Evolutionary conservation across 2,888 invertebrate species (phyloP).

Genomic region (Chirona hameri): DNA sequence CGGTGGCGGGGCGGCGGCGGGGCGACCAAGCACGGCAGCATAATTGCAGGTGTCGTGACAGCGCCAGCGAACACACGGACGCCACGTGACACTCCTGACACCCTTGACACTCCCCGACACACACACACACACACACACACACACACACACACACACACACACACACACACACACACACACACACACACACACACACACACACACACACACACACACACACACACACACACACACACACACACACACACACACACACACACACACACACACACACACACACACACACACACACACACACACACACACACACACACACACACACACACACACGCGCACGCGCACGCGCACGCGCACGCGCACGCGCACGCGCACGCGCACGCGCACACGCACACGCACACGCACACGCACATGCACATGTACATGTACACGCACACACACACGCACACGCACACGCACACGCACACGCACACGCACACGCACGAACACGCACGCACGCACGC

Average conservation of each 20-base stretch:
- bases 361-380: not conserved
- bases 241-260: not conserved
- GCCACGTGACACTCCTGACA: not conserved
- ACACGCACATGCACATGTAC: too few species aligned
- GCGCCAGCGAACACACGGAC: not conserved
- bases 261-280: not conserved
- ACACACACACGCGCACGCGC: too few species aligned
- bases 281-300: not conserved
- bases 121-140: not conserved
- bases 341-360: not conserved
- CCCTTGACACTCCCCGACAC: not conserved
- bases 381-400: not conserved
- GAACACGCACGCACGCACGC: not conserved
- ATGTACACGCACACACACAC: not conserved
- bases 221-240: not conserved
- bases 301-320: not conserved
- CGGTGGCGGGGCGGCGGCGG: not conserved
- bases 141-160: not conserved
- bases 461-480: not conserved
- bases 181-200: not conserved
- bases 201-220: not conserved
- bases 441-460: not conserved
- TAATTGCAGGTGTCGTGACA: constrained; percentile 5
- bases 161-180: not conserved
- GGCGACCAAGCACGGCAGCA: not conserved